Conservation (phyloP, 2,888 invertebrate species). For the Chirona hameri region DNA sequence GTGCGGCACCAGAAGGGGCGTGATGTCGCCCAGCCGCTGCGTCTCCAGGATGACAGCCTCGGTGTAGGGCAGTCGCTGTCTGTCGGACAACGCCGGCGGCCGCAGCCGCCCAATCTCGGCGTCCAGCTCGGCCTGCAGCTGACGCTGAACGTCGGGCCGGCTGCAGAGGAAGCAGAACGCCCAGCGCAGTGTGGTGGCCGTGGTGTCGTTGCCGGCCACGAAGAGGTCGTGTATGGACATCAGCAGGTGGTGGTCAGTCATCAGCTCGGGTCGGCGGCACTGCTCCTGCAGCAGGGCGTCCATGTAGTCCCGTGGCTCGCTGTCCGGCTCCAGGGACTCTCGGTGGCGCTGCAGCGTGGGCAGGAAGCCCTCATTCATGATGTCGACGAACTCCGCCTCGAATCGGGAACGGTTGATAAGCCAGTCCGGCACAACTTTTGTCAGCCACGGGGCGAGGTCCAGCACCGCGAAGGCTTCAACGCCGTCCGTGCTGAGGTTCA, state of each 20-base stretch:
- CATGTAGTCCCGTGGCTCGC: background rate
- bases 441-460: background rate
- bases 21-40: too few species aligned
- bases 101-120: background rate
- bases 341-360: background rate
- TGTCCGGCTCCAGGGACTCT: background rate
- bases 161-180: background rate
- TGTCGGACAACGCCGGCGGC: background rate
- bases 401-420: too few species aligned
- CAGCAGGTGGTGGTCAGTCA: background rate
- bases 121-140: background rate
- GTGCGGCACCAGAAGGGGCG: constrained; percentile 22
- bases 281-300: background rate
- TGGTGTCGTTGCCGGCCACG: constrained; percentile 2
- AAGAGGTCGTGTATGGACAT: background rate
- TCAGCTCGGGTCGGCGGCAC: background rate
- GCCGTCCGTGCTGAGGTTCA: background rate
- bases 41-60: constrained; percentile 31
- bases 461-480: background rate
- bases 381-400: background rate
- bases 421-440: background rate
- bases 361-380: background rate
- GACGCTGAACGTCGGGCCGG: background rate
- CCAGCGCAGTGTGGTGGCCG: background rate
- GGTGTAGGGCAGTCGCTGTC: constrained; percentile 25